phyloP scores from a whole-genome alignment of 1,140 invertebrate genomes.

The Myzus persicae region DNA sequence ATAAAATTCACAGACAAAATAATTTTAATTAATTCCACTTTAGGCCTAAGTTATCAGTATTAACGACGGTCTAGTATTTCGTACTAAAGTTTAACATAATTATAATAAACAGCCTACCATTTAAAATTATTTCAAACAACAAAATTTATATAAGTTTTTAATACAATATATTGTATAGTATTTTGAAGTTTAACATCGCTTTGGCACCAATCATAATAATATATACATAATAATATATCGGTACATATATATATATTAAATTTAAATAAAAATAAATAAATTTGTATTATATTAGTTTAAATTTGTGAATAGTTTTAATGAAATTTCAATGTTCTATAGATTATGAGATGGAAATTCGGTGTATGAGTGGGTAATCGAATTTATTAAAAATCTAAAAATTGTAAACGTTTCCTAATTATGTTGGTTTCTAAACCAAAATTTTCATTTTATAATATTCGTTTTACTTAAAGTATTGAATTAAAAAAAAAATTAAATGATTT shows the following conservation, averaged over 20 bases:
- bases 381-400: background rate
- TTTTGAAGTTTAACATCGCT: slow-evolving; percentile 19
- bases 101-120: slow-evolving; percentile 43
- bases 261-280: slow-evolving; percentile 50
- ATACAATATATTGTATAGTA: background rate
- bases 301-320: background rate
- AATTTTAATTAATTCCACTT: background rate
- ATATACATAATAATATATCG: background rate
- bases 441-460: background rate
- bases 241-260: background rate
- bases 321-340: background rate
- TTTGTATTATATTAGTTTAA: slow-evolving; percentile 23
- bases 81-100: slow-evolving; percentile 24
- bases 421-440: background rate
- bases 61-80: slow-evolving; percentile 24
- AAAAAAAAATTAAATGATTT: background rate
- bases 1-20: slow-evolving; percentile 35
- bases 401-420: background rate
- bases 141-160: slow-evolving; percentile 33
- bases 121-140: slow-evolving; percentile 24
- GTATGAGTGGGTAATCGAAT: slow-evolving; percentile 12
- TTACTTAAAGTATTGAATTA: background rate
- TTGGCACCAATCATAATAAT: slow-evolving; percentile 46
- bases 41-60: slow-evolving; percentile 35
- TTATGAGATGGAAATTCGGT: slow-evolving; percentile 39